Conservation (phyloP, 2,888 invertebrate genomes). For the Andrena haemorrhoa region DNA sequence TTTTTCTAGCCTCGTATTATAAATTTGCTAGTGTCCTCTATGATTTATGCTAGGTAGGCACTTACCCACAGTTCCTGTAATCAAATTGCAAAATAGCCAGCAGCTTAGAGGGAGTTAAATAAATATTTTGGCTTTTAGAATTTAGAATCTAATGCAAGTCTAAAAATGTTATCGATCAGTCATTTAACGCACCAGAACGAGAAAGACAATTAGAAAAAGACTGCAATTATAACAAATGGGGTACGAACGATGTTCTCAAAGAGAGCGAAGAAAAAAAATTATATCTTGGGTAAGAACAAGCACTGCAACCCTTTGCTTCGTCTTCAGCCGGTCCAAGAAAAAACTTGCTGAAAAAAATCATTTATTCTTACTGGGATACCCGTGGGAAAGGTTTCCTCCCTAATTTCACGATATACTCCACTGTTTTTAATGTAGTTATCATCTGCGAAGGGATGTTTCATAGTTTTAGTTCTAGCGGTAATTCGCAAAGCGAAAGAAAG, state of each 20-base stretch:
- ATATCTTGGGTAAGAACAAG: constrained; percentile 12
- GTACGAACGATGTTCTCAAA: not conserved
- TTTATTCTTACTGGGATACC: constrained; percentile 56
- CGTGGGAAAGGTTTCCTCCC: constrained; percentile 66
- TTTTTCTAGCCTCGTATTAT: no score
- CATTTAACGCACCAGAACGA: no score
- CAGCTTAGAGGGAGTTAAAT: no score
- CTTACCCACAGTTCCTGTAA: no score
- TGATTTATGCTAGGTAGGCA: no score
- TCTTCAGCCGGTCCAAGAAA: constrained; percentile 48
- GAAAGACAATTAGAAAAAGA: not conserved
- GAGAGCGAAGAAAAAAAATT: constrained; percentile 37
- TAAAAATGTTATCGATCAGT: no score
- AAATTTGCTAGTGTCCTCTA: no score
- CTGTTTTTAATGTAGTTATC: constrained; percentile 24
- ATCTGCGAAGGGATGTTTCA: not conserved
- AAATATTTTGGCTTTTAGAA: no score
- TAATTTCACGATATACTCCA: constrained; percentile 52
- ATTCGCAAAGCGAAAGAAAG: not conserved
- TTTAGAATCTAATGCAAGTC: no score
- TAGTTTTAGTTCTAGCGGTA: not conserved
- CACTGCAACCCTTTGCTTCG: constrained; percentile 61
- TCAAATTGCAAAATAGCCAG: no score
- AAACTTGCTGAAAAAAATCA: constrained; percentile 62
- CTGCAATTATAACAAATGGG: not conserved